Conservation (phyloP, 2,888 invertebrate genomes). For the Drosophila multiciliata region DNA sequence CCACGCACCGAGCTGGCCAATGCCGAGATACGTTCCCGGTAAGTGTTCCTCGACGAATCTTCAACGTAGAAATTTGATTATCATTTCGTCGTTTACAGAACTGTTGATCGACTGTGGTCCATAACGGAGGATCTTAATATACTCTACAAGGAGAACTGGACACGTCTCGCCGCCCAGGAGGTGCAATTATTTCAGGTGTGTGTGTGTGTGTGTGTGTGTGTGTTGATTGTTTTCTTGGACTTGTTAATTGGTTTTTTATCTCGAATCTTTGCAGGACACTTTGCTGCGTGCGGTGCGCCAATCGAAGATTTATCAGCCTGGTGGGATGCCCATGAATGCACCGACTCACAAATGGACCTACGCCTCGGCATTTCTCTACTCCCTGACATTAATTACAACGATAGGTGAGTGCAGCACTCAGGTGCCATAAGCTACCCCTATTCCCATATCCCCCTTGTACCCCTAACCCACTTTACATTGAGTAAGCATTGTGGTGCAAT, state of each 20-base stretch:
- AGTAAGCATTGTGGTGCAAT: conserved; percentile 27
- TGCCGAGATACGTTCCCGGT: conserved; percentile 88
- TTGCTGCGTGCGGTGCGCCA: conserved; percentile 85
- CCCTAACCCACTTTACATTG: not conserved
- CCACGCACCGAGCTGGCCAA: conserved; percentile 86
- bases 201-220: not conserved
- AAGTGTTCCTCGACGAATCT: conserved; percentile 8
- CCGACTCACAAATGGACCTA: conserved; percentile 93
- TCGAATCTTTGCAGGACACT: conserved; percentile 80
- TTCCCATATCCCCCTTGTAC: not conserved
- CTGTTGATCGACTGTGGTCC: conserved; percentile 93
- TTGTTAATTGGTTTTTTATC: conserved; percentile 8
- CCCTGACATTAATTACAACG: conserved; percentile 96
- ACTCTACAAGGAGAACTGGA: conserved; percentile 96
- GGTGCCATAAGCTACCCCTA: not conserved
- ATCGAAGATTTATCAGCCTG: conserved; percentile 85
- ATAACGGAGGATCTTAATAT: conserved; percentile 95
- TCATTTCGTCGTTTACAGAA: conserved; percentile 82
- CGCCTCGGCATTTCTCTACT: conserved; percentile 96
- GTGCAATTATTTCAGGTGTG: conserved; percentile 93
- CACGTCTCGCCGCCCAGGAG: conserved; percentile 93
- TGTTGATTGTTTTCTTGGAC: not conserved
- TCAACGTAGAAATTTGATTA: not conserved
- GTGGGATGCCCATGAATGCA: conserved; percentile 84
- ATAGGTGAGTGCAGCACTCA: conserved; percentile 89